Percentiles rank a stretch among this genome's conserved stretches.
Conservation (phyloP, 2,113 vertebrate species). For the Rallus limicola region DNA sequence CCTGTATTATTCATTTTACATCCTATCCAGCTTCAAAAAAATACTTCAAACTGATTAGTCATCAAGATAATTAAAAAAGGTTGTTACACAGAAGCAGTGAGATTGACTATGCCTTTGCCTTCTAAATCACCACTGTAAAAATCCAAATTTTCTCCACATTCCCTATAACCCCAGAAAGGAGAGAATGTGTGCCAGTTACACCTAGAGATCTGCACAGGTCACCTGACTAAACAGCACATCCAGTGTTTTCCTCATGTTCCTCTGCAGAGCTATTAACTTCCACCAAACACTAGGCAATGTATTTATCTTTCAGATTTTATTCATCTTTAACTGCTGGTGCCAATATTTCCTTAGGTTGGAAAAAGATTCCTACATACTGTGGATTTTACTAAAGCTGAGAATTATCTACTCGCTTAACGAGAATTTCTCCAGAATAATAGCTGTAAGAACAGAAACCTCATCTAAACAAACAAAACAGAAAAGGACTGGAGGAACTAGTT, state of each 20-base stretch:
- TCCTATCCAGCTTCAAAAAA: background rate
- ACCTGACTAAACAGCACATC: background rate
- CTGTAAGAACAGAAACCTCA: background rate
- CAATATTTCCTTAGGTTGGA: background rate
- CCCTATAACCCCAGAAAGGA: fast-evolving
- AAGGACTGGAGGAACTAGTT: background rate
- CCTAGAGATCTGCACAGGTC: background rate
- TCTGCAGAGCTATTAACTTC: background rate
- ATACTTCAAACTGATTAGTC: background rate
- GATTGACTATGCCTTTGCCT: background rate
- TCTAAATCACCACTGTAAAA: background rate
- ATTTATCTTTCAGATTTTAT: background rate
- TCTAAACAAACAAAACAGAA: background rate
- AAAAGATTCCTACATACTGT: background rate
- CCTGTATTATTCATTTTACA: background rate
- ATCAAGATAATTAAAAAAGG: background rate
- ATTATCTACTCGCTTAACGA: background rate
- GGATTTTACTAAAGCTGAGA: background rate
- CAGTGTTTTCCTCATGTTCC: background rate
- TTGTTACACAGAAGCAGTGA: background rate
- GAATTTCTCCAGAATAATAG: background rate
- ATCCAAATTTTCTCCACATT: background rate
- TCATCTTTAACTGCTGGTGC: background rate
- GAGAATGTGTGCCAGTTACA: background rate
- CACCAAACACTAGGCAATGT: background rate